phyloP scores from a whole-genome alignment of 2,113 vertebrate genomes.

The Lepus europaeus region DNA sequence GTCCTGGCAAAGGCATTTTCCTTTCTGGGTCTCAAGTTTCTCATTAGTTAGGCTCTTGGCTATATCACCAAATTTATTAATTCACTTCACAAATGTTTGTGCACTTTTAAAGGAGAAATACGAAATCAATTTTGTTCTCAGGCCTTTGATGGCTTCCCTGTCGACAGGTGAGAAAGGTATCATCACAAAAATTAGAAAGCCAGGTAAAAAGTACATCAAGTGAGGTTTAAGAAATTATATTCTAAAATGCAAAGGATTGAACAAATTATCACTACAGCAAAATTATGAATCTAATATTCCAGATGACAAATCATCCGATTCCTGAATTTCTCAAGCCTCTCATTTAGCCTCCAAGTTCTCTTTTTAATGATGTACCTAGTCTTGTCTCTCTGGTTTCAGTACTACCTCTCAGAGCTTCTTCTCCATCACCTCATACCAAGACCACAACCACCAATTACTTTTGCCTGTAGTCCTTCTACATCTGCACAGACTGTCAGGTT shows the following conservation, averaged over 20 bases:
- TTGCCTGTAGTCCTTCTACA: background rate
- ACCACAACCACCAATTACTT: background rate
- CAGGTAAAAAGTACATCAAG: background rate
- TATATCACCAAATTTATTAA: background rate
- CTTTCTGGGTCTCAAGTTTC: background rate
- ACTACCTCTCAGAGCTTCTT: background rate
- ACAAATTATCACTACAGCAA: background rate
- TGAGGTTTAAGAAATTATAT: background rate
- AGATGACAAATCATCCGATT: background rate
- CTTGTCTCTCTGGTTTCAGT: background rate
- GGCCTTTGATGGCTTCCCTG: background rate
- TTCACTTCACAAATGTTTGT: background rate
- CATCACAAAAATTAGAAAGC: background rate
- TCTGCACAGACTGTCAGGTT: background rate
- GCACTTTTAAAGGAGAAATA: background rate
- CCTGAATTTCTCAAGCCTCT: background rate
- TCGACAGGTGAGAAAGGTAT: background rate
- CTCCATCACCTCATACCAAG: background rate
- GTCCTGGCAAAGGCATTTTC: background rate
- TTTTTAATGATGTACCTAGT: background rate
- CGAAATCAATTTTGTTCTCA: background rate
- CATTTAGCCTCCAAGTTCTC: conserved; percentile 4
- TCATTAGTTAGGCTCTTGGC: background rate
- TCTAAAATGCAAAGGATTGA: background rate
- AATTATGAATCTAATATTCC: background rate